Conservation (phyloP, 2,797 vertebrate species). For the Hippoglossus hippoglossus region DNA sequence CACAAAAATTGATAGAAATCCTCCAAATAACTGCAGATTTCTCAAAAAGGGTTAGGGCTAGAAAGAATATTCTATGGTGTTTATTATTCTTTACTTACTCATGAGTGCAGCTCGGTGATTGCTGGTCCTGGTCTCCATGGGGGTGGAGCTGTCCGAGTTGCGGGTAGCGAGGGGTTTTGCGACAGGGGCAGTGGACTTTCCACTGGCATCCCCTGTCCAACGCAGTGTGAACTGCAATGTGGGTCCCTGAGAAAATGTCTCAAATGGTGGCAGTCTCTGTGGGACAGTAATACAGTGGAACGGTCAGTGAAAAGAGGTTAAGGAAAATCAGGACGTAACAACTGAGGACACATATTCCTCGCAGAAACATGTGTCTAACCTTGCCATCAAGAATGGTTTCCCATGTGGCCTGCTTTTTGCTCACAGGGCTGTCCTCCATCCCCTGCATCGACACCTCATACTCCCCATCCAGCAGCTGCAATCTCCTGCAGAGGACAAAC, state of each 20-base stretch:
- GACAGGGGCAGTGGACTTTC: conserved; percentile 94
- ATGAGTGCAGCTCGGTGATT: conserved; percentile 92
- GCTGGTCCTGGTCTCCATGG: conserved; percentile 93
- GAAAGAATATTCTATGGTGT: too few species aligned
- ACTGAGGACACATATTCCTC: not conserved
- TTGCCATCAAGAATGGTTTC: conserved; percentile 99
- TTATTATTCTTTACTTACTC: conserved; percentile 80
- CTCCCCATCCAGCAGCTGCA: conserved; percentile 98
- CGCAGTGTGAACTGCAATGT: conserved; percentile 98
- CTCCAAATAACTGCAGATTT: not conserved
- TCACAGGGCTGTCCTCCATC: conserved; percentile 97
- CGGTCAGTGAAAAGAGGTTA: not conserved
- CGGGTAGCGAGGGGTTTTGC: conserved; percentile 96
- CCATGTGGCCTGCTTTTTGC: conserved; percentile 99
- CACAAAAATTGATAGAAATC: not conserved
- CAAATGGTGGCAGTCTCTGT: conserved; percentile 97
- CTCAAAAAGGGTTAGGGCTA: not conserved
- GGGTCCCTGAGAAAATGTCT: conserved; percentile 99
- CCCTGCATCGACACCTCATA: conserved; percentile 99
- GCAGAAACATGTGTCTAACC: conserved; percentile 73
- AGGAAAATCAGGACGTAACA: not conserved
- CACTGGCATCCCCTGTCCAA: conserved; percentile 94
- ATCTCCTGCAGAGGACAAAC: conserved; percentile 81
- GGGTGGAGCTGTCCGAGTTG: conserved; percentile 92
- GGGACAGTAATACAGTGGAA: not conserved